phyloP scores from a whole-genome alignment of 2,888 invertebrate species.

The Morpho deidamia region DNA sequence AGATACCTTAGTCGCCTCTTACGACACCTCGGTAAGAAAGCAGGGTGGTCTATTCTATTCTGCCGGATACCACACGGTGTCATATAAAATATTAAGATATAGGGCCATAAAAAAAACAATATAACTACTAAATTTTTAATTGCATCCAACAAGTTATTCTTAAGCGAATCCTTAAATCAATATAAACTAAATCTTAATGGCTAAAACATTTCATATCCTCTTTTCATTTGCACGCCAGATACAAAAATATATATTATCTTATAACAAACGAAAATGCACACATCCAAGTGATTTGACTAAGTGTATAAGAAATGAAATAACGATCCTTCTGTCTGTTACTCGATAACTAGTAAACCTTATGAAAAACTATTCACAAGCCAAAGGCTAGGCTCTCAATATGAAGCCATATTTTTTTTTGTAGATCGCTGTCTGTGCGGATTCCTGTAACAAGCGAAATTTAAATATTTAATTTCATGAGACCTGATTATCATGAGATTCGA shows the following conservation, averaged over 20 bases:
- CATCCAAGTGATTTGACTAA: slow-evolving; percentile 56
- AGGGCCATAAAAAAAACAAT: slow-evolving; percentile 15
- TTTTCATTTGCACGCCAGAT: slow-evolving; percentile 59
- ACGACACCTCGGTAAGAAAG: too few species aligned
- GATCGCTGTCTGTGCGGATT: slow-evolving; percentile 48
- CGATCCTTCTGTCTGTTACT: slow-evolving; percentile 50
- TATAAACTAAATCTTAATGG: slow-evolving; percentile 67
- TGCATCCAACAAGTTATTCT: slow-evolving; percentile 71
- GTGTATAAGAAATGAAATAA: slow-evolving; percentile 51
- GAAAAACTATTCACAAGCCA: slow-evolving; percentile 64
- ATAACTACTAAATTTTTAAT: slow-evolving; percentile 70
- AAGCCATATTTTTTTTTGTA: slow-evolving; percentile 49
- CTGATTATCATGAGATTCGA: too few species aligned
- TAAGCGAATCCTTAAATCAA: slow-evolving; percentile 66
- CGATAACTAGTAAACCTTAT: slow-evolving; percentile 46
- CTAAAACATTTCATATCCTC: slow-evolving; percentile 57
- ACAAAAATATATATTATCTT: slow-evolving; percentile 70
- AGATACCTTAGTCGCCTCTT: too few species aligned
- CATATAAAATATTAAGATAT: too few species aligned
- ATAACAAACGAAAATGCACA: slow-evolving; percentile 67
- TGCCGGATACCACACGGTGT: too few species aligned
- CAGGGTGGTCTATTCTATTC: too few species aligned
- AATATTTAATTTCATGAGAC: background rate
- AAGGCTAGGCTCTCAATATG: slow-evolving; percentile 56
- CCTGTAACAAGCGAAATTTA: slow-evolving; percentile 45